phyloP scores from a whole-genome alignment of 2,888 invertebrate genomes.

The Caenorhabditis sinica region DNA sequence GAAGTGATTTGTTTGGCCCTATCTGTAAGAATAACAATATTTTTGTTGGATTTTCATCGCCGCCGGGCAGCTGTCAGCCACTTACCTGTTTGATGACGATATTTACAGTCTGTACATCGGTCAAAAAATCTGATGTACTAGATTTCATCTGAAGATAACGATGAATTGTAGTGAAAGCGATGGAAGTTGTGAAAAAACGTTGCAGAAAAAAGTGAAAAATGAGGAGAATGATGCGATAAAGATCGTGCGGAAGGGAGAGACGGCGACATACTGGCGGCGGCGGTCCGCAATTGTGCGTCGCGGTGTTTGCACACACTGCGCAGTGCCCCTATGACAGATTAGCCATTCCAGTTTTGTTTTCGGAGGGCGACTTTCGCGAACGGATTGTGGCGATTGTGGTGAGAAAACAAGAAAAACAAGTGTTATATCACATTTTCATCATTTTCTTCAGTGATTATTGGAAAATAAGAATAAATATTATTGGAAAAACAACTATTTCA shows the following conservation, averaged over 20 bases:
- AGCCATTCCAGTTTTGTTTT: constrained; percentile 54
- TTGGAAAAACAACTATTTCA: constrained; percentile 35
- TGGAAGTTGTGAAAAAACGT: constrained; percentile 11
- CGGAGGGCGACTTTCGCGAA: constrained; percentile 19
- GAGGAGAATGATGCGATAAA: constrained; percentile 26
- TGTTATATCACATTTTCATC: constrained; percentile 42
- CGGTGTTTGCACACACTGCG: constrained; percentile 50
- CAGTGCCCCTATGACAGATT: constrained; percentile 43
- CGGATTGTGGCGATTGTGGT: constrained; percentile 32
- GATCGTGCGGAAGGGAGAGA: constrained; percentile 26
- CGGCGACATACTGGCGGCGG: background rate
- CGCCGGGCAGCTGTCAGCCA: background rate
- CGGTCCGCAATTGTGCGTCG: constrained; percentile 44
- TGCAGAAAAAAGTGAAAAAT: constrained; percentile 35
- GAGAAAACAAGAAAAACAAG: constrained; percentile 47
- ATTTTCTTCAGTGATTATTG: background rate
- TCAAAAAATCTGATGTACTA: constrained; percentile 69
- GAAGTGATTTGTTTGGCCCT: constrained; percentile 65
- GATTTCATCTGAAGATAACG: constrained; percentile 62
- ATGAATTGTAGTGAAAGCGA: constrained; percentile 21
- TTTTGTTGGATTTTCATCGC: background rate
- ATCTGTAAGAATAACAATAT: constrained; percentile 42
- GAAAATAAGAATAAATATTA: constrained; percentile 37
- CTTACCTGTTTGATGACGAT: constrained; percentile 67
- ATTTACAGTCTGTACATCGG: constrained; percentile 68